Evolutionary conservation across 2,113 vertebrate genomes (phyloP).

Genomic region (Dendrocopos noguchii): DNA sequence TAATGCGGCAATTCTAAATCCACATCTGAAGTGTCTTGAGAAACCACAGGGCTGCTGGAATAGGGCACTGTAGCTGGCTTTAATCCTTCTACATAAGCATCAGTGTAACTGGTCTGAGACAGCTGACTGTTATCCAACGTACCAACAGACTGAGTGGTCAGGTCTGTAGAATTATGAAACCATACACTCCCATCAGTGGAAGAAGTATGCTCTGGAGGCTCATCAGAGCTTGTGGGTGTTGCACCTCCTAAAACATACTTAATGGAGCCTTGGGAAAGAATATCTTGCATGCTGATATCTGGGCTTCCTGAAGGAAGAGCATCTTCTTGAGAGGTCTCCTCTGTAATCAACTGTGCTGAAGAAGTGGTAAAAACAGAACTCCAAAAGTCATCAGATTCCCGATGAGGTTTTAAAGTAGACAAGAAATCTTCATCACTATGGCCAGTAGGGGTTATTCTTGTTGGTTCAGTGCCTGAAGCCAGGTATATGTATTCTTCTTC

Average conservation of each 20-base stretch:
- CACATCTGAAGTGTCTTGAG: constrained; percentile 45
- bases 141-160: neutral
- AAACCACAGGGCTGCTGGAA: constrained; percentile 46
- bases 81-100: constrained; percentile 13
- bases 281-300: constrained; percentile 38
- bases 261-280: constrained; percentile 50
- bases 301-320: constrained; percentile 67
- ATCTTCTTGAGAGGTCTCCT: constrained; percentile 63
- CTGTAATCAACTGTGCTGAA: constrained; percentile 29
- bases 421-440: constrained; percentile 65
- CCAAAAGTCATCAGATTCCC: constrained; percentile 67
- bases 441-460: constrained; percentile 65
- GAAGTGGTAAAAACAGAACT: constrained; percentile 65
- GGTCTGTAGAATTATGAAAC: constrained; percentile 23
- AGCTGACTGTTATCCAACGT: constrained; percentile 23
- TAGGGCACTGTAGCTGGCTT: constrained; percentile 54
- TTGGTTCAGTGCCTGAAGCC: constrained; percentile 63
- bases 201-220: constrained; percentile 29
- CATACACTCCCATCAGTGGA: constrained; percentile 42
- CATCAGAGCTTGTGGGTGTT: constrained; percentile 43
- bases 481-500: constrained; percentile 65
- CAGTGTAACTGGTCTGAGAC: constrained; percentile 52
- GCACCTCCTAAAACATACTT: constrained; percentile 62
- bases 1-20: constrained; percentile 70
- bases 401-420: constrained; percentile 58